Evolutionary conservation across 2,888 invertebrate genomes (phyloP), one percentile per base, ranked within the genome.

Genomic region (Chelonus formosanus): DNA sequence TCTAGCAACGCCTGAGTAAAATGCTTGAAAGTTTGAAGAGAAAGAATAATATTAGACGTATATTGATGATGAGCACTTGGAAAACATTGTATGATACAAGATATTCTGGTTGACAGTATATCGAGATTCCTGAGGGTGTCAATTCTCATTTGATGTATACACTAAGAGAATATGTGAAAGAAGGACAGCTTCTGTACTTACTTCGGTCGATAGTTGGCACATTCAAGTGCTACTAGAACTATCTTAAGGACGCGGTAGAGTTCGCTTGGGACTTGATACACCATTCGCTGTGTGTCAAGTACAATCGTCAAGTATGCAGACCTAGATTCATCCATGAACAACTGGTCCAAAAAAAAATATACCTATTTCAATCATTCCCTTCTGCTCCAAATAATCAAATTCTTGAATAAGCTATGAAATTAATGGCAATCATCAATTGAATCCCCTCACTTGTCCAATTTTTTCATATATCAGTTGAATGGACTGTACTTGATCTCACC

Each of bases 211-310:
- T 65, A 65, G 59, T 65, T 54, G 58, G 45, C 20, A 54, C 58
- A 70, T 63, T 67, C 64, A 63, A 66, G 67, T 70, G 61, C 43
- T 73, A 71, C 70, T 71, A 69, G 60, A 72, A 63, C 53, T 63
- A 55, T 53, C 61, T 48, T 58, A 54, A 57, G 47, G 53, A 60
- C 66, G 61, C 61, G 45, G 63, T 63, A 48, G 63, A 47, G 64
- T 68, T 68, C 65, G 65, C 65, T 35, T 52, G 61, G 44, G 48
- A 67, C 71, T 73, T 65, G 70, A 70, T 73, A 70, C 63, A 56
- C 56, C 68, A 31, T 61, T 47, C 45, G 53, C 52, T 68, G 66
- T 71, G 63, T 71, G 73, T 73, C 70, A 70, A 75, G 73, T 67
- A 67, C 54, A 66, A 71, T 69, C 70, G 66, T 64, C 63, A 67